These are phyloP conservation scores for Hypomesus transpacificus DNA, from an alignment of 2,113 vertebrate species.

Conservation along the genomic window DNA sequence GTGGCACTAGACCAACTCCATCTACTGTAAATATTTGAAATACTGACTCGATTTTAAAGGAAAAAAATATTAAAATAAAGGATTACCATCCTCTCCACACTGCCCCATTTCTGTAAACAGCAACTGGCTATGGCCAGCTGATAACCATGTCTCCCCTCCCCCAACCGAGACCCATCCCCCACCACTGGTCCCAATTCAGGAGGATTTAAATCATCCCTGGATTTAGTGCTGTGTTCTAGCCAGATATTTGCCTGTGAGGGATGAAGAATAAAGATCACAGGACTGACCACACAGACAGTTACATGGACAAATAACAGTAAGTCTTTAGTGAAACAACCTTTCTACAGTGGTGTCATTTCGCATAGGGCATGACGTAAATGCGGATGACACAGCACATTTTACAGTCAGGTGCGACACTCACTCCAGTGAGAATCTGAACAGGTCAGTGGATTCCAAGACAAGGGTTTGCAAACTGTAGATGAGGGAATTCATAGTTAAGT, in stretches of 20 bases:
- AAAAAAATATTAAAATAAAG: not conserved
- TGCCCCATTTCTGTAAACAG: slow-evolving; percentile 3
- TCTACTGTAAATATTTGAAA: not conserved
- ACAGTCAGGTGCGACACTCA: slow-evolving; percentile 11
- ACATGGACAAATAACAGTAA: not conserved
- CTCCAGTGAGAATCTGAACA: slow-evolving; percentile 1
- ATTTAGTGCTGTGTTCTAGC: slow-evolving; percentile 35
- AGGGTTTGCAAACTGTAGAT: not conserved
- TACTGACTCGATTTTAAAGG: not conserved
- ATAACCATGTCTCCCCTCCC: slow-evolving; percentile 18
- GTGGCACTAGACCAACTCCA: not conserved
- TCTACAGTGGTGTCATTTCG: not conserved
- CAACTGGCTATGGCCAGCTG: slow-evolving; percentile 4
- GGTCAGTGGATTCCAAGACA: slow-evolving; percentile 4
- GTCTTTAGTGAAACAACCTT: not conserved
- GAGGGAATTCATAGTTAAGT: not conserved
- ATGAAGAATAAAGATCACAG: not conserved
- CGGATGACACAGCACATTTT: slow-evolving; percentile 14
- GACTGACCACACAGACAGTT: not conserved
- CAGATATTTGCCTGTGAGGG: slow-evolving; percentile 8
- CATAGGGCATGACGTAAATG: not conserved
- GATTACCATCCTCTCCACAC: not conserved
- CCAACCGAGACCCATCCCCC: slow-evolving; percentile 11
- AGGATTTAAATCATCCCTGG: slow-evolving; percentile 22
- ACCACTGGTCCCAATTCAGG: slow-evolving; percentile 21